Evolutionary conservation across 2,113 vertebrate genomes (phyloP).

Genomic region (Silurus glanis): DNA sequence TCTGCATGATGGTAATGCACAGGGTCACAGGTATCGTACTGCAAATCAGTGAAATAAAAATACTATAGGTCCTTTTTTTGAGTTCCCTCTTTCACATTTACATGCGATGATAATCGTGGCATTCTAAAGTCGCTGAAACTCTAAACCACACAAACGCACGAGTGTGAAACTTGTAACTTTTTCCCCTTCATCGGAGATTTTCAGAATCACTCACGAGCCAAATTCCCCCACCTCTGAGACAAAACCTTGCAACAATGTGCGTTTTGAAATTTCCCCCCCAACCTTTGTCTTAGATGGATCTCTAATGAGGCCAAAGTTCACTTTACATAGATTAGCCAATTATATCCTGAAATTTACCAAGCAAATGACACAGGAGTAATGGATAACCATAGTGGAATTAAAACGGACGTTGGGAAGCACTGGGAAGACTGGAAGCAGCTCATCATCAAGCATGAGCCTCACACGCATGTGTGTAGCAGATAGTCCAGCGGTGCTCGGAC

Average conservation of each 20-base stretch:
- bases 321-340: neutral
- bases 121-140: neutral
- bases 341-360: neutral
- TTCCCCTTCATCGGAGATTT: constrained; percentile 22
- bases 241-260: neutral
- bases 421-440: constrained; percentile 22
- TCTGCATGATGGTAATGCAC: neutral
- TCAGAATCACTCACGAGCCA: constrained; percentile 26
- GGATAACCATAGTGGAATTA: neutral
- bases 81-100: neutral
- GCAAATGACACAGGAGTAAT: constrained; percentile 8
- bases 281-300: neutral
- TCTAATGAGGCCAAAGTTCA: neutral
- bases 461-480: constrained; percentile 7
- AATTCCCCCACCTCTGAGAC: constrained; percentile 3
- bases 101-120: neutral
- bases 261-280: neutral
- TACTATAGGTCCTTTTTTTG: neutral
- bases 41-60: neutral
- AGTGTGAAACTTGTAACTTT: neutral
- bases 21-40: neutral
- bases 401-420: neutral
- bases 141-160: neutral
- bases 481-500: constrained; percentile 26
- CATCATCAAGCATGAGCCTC: neutral